Evolutionary conservation across 2,888 invertebrate genomes (phyloP), one percentile per base, ranked within the genome.

Genomic region (Chrysina gloriosa): DNA sequence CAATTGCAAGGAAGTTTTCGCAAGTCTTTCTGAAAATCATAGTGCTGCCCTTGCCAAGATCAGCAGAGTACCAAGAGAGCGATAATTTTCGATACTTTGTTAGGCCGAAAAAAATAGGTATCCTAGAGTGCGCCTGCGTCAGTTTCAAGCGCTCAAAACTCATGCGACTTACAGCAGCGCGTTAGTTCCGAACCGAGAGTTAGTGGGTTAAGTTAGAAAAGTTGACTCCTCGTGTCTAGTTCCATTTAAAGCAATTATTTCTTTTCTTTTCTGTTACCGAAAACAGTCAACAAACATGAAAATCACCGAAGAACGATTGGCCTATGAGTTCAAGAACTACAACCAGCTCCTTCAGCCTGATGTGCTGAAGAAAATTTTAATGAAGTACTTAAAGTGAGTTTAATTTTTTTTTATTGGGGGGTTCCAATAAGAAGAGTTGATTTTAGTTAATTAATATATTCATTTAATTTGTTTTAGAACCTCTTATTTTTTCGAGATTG

Each of bases 351-450:
- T 68, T n/a, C 50, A 61, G 39, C 63, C 67, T 29, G 67, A 68
- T 9, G 63, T 63, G 16, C 31, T 68, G 11, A 63, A 63, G 45
- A 63, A 63, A 31, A 68, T 68, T 47, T 42, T 68, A 16, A 63
- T 68, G 52, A 63, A 68, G 27, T 63, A 68, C 31, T 19, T 68
- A 21, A 68, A 68, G 67, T 68, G 54, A 63, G 67, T 47, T 52
- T 23, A 23, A 16, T 39, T 52, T 52, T 42, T 2, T 42, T 36
- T 14, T 21, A 6, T 16, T 27, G 42, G 36, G 4, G 19, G 7
- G 29, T 64, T 47, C 11, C 7, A 25, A 42, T 19, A 42, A 39
- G 25, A 11, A 25, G n/a, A 9, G 3, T 61, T 61, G 4, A 25
- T 29, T 27, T 9, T 9, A 11, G n/a, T 11, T 48, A 48, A 48